Conservation (phyloP, 2,113 vertebrate genomes). For the Addax nasomaculatus region DNA sequence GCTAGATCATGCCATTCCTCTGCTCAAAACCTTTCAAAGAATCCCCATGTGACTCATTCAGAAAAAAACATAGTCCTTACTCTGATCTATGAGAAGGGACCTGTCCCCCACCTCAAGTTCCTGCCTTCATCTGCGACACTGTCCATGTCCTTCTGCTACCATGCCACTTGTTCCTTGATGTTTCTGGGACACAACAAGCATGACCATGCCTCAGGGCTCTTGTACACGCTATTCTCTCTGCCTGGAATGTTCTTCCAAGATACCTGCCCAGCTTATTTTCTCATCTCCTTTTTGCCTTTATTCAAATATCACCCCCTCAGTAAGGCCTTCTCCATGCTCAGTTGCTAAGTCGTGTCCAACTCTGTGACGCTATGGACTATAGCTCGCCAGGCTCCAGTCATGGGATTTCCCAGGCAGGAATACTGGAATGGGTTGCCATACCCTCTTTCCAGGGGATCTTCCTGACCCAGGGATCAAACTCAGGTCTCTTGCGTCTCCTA, state of each 20-base stretch:
- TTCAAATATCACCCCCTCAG: background rate
- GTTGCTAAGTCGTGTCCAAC: background rate
- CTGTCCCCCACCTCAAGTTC: background rate
- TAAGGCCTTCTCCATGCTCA: background rate
- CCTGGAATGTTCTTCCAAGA: background rate
- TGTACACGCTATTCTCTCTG: background rate
- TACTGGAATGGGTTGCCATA: background rate
- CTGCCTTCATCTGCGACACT: background rate
- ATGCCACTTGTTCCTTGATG: background rate
- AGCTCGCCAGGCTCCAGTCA: background rate
- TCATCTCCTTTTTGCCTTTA: background rate
- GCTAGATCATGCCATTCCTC: background rate
- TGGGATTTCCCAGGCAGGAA: background rate
- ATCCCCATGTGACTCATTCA: background rate
- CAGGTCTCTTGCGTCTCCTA: background rate
- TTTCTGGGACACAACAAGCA: background rate
- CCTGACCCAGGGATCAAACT: background rate
- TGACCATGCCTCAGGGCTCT: background rate
- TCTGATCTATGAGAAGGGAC: background rate
- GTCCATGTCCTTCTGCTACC: background rate
- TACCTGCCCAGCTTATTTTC: background rate
- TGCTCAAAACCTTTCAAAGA: constrained; percentile 11
- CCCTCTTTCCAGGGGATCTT: background rate
- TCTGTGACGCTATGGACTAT: background rate
- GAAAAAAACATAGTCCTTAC: background rate